phyloP scores from a whole-genome alignment of 2,113 vertebrate genomes.

The Chrysemys picta region DNA sequence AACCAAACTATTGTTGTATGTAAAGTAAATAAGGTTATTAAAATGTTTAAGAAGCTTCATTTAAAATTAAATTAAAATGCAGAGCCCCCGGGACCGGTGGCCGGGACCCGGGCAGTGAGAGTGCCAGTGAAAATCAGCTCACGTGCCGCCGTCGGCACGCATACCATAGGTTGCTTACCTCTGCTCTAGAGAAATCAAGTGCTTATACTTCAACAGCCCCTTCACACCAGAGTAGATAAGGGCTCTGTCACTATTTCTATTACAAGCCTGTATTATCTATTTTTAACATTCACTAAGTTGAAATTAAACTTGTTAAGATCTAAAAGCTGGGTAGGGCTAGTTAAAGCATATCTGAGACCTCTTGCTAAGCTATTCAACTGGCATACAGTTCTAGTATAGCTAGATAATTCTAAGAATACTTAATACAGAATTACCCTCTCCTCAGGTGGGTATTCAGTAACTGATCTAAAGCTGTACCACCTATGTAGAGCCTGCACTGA shows the following conservation, averaged over 20 bases:
- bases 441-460: not conserved
- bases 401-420: not conserved
- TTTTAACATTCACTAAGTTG: not conserved
- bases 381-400: not conserved
- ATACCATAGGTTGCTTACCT: too few species aligned
- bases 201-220: not conserved
- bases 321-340: not conserved
- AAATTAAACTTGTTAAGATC: not conserved
- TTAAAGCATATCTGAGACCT: not conserved
- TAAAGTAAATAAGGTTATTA: too few species aligned
- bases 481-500: not conserved
- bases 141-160: too few species aligned
- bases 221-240: not conserved
- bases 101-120: too few species aligned
- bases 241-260: not conserved
- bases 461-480: not conserved
- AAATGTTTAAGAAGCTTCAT: too few species aligned
- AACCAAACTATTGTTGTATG: too few species aligned
- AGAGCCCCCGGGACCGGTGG: too few species aligned
- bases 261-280: not conserved
- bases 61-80: too few species aligned
- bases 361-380: not conserved
- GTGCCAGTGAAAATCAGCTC: too few species aligned
- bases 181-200: not conserved
- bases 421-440: not conserved